Evolutionary conservation across 2,888 invertebrate genomes (phyloP).

Genomic region (Imbricaverruca yamaguchii): DNA sequence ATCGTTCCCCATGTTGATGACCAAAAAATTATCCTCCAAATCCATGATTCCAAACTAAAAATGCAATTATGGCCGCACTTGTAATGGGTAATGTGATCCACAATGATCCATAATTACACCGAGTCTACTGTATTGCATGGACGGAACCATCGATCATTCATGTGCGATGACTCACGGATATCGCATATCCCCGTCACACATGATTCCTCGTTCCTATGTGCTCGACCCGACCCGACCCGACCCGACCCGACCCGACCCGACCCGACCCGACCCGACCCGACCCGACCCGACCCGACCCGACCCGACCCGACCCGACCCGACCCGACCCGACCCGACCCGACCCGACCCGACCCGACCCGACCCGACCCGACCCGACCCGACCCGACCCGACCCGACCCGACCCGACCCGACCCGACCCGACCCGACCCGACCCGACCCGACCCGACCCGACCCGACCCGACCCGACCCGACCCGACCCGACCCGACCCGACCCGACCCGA

Average conservation of each 20-base stretch:
- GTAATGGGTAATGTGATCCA: no score
- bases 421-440: constrained; percentile 12
- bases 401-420: constrained; percentile 21
- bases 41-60: no score
- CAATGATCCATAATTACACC: no score
- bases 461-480: constrained; percentile 21
- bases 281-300: constrained; percentile 13
- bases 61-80: no score
- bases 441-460: constrained; percentile 22
- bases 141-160: no score
- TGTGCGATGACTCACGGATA: no score
- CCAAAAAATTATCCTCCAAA: no score
- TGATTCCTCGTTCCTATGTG: no score
- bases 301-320: constrained; percentile 21
- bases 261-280: constrained; percentile 21
- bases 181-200: no score
- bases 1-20: no score
- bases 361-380: constrained; percentile 21
- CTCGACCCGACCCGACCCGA: constrained; percentile 11
- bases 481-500: constrained; percentile 13
- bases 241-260: constrained; percentile 22
- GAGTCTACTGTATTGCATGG: no score
- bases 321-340: constrained; percentile 22
- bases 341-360: constrained; percentile 14
- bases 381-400: constrained; percentile 12